These are phyloP conservation scores for Genyomyrus donnyi DNA, from an alignment of 2,113 vertebrate species.

Conservation along the genomic window DNA sequence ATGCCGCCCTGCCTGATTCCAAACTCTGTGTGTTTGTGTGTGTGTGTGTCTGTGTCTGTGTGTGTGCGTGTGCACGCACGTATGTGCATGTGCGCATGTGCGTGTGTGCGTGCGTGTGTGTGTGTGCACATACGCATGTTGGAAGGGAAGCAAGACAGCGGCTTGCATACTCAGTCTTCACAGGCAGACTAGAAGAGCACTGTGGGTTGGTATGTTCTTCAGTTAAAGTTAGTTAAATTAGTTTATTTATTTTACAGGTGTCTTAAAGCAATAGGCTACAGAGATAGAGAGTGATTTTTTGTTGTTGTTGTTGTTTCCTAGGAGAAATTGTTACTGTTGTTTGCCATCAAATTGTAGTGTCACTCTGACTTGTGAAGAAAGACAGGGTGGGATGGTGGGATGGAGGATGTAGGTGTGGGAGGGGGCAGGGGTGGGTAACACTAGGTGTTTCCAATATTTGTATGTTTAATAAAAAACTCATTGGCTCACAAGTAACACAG, in stretches of 20 bases:
- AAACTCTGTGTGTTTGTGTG: neutral
- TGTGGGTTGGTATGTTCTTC: conserved; percentile 43
- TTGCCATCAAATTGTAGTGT: neutral
- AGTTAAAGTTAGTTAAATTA: conserved; percentile 32
- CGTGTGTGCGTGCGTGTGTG: too few relatives aligned
- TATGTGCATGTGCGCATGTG: neutral
- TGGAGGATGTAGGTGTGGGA: neutral
- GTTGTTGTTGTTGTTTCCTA: neutral
- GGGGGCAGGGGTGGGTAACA: neutral
- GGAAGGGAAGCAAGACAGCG: neutral
- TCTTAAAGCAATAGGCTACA: conserved; percentile 71
- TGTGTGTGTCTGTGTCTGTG: too few relatives aligned
- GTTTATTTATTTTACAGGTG: conserved; percentile 64
- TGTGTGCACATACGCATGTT: neutral
- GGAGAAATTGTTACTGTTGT: neutral
- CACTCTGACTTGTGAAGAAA: neutral
- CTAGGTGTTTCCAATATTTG: conserved; percentile 3
- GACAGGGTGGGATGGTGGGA: neutral
- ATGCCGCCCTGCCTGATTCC: neutral
- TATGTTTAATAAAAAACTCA: conserved; percentile 9
- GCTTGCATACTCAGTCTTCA: neutral
- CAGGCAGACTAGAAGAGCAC: conserved; percentile 60
- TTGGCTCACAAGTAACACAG: conserved; percentile 12
- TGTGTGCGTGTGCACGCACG: too few relatives aligned
- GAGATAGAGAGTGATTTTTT: conserved; percentile 56